A percentile compares a stretch with the other conserved stretches of the same genome.
Evolutionary conservation across 2,113 vertebrate genomes (phyloP).

Genomic region (Dipodomys ordii): DNA sequence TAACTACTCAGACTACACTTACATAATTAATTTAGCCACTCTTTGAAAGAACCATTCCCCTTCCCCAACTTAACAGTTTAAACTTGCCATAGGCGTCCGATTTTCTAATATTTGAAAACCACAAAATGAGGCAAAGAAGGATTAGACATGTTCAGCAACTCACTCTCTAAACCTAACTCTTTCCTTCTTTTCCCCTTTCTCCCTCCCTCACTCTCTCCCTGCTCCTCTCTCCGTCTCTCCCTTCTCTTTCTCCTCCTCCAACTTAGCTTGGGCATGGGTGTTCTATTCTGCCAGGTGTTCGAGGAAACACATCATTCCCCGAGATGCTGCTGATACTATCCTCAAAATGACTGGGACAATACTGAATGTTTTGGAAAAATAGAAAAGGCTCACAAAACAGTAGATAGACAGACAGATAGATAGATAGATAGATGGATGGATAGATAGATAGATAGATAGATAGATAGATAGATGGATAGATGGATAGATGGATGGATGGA

Average conservation of each 20-base stretch:
- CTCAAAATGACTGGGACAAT: background rate
- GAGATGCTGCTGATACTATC: background rate
- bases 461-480: no score
- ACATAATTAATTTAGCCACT: background rate
- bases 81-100: background rate
- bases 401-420: no score
- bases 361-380: background rate
- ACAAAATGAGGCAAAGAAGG: conserved; percentile 5
- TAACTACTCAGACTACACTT: background rate
- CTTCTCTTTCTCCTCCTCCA: no score
- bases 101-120: background rate
- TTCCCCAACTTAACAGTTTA: background rate
- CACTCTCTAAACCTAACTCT: background rate
- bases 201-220: no score
- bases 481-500: no score
- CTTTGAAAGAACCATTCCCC: background rate
- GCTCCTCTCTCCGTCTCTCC: no score
- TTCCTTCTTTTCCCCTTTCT: background rate
- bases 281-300: background rate
- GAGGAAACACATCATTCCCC: background rate
- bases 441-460: no score
- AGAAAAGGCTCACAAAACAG: background rate
- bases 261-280: background rate
- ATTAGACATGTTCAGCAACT: background rate
- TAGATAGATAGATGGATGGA: no score